Percentiles rank a stretch among this genome's conserved stretches.
phyloP scores from a whole-genome alignment of 2,797 vertebrate genomes.

The Chelon labrosus region DNA sequence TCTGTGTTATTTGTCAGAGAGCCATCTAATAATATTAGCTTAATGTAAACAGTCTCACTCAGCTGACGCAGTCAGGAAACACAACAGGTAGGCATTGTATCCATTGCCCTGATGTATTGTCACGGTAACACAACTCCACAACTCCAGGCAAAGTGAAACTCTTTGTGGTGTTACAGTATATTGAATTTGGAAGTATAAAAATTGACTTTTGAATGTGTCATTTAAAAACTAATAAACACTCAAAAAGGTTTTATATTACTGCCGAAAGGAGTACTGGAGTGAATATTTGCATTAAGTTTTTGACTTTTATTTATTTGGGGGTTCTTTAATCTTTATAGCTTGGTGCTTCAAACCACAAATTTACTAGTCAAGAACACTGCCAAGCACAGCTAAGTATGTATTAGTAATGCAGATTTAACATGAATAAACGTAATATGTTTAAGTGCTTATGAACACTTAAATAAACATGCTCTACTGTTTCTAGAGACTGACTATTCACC shows the following conservation, averaged over 20 bases:
- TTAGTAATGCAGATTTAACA: too few relatives aligned
- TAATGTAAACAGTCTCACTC: conserved; percentile 42
- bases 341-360: neutral
- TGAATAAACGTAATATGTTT: too few relatives aligned
- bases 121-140: conserved; percentile 31
- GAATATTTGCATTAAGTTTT: neutral
- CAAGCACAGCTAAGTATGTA: too few relatives aligned
- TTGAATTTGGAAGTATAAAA: conserved; percentile 14
- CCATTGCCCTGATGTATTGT: neutral
- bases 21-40: conserved; percentile 40
- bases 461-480: neutral
- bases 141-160: neutral
- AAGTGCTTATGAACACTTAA: neutral
- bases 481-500: neutral
- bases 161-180: neutral
- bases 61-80: conserved; percentile 35
- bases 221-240: conserved; percentile 12
- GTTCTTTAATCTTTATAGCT: neutral
- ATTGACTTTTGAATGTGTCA: neutral
- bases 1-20: conserved; percentile 28
- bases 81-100: conserved; percentile 6
- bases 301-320: neutral
- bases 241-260: too few relatives aligned
- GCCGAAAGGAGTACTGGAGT: neutral
- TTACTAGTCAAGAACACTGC: too few relatives aligned